Base-by-base conservation (phyloP, 37 sponge, comb jelly and placozoan genomes). In the Spongilla lacustris region DNA sequence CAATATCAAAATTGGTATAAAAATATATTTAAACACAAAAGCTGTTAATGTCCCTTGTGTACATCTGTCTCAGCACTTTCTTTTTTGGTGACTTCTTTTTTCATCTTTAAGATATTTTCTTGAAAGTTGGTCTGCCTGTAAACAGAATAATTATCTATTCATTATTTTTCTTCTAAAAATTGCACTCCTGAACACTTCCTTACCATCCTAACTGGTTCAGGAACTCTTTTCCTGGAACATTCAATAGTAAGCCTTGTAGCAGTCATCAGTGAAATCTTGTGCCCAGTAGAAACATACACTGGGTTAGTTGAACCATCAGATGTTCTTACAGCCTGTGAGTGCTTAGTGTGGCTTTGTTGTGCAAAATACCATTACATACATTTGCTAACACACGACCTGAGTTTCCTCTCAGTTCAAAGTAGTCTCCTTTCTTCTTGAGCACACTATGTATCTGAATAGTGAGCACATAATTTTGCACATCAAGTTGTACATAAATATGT, bases 261-360 rank as follows among this genome's bases (percentile, higher is more conserved):
- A 68, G 95, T 97, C 2, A 90, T 92, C 75, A 99, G 77, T 14
- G 92, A 88, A 12, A 99, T 92, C 69, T 94, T 91, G 87, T 99
- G 99, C 19, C 99, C 99, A 68, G 93, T 90, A 35, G 99, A 99
- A 17, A 97, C 93, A 85, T 92, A 99, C 46, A 99, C 89, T 19
- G 99, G 99, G 29, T 97, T 99, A n/a, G 75, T 71, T 19, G 94
- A 87, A 29, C 69, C 91, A 69, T 91, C 84, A 14, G 85, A 87
- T 19, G 93, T 95, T 36, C 71, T 74, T 5, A 98, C 25, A 14
- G 98, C 98, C 87, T 91, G 78, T 1, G 24, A 38, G 31, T 24
- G 11, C 35, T 30, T 11, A 3, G 2, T 35, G 36, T 75, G 38
- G 11, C 1, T 0, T 34, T 75, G 76, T 17, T n/a, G 24, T 36